Evolutionary conservation across 2,888 invertebrate species (phyloP).

Genomic region (Standfussiana lucernea): DNA sequence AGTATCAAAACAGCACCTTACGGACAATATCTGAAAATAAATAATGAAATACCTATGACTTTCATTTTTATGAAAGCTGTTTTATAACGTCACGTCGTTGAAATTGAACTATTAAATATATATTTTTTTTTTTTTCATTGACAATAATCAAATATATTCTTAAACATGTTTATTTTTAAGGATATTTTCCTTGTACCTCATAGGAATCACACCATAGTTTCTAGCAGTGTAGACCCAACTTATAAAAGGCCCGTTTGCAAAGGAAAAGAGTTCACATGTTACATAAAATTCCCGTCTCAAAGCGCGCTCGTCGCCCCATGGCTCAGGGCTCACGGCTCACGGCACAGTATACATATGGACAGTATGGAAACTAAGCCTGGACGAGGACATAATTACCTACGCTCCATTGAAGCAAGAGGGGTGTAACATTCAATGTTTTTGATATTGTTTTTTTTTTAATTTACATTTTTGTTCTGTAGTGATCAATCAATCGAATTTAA

Average conservation of each 20-base stretch:
- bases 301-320: slow-evolving; percentile 53
- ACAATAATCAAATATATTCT: background rate
- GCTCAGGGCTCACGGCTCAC: slow-evolving; percentile 55
- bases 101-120: background rate
- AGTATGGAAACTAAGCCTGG: too few relatives aligned
- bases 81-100: background rate
- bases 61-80: background rate
- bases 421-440: too few relatives aligned
- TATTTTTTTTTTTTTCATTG: background rate
- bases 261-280: slow-evolving; percentile 30
- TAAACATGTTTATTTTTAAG: too few relatives aligned
- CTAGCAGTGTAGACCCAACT: background rate
- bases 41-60: background rate
- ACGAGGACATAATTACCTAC: too few relatives aligned
- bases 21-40: background rate
- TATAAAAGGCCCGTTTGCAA: slow-evolving; percentile 17
- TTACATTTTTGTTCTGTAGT: too few relatives aligned
- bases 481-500: too few relatives aligned
- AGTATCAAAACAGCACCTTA: background rate
- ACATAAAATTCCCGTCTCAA: slow-evolving; percentile 24
- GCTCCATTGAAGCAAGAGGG: too few relatives aligned
- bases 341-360: too few relatives aligned
- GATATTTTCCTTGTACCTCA: background rate
- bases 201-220: background rate
- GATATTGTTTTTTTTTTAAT: too few relatives aligned